A percentile compares a stretch with the other conserved stretches of the same genome.
These are phyloP conservation scores for Crossaster papposus DNA, from an alignment of 53 echinoderm and acorn worm species.

Conservation along the genomic window DNA sequence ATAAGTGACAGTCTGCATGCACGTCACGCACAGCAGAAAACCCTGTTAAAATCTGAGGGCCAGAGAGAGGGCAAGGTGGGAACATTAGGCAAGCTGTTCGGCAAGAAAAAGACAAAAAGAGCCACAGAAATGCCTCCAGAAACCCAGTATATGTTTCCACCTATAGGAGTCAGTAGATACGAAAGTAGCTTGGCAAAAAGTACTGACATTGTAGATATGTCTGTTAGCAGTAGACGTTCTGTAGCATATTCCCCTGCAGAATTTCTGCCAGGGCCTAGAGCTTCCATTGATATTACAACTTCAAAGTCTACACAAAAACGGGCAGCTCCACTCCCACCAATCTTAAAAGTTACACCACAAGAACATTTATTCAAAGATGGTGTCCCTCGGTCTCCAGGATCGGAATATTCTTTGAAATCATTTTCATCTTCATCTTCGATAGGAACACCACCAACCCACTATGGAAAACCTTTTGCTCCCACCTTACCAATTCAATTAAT, in stretches of 20 bases:
- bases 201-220: conserved; percentile 48
- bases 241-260: conserved; percentile 58
- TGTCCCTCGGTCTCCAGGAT: conserved; percentile 41
- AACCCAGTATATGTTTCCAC: neutral
- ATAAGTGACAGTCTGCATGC: conserved; percentile 33
- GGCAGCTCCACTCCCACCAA: conserved; percentile 46
- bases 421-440: conserved; percentile 57
- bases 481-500: neutral
- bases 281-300: conserved; percentile 40
- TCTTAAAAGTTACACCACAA: conserved; percentile 1
- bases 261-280: conserved; percentile 56
- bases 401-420: conserved; percentile 41
- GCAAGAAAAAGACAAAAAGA: conserved; percentile 71
- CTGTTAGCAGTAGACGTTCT: conserved; percentile 25
- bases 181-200: conserved; percentile 20
- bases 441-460: conserved; percentile 17
- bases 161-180: neutral
- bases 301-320: conserved; percentile 50
- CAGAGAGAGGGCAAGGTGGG: conserved; percentile 60
- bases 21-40: conserved; percentile 16
- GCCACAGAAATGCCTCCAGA: conserved; percentile 7
- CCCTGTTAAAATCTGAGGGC: conserved; percentile 39
- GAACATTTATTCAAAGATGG: conserved; percentile 6
- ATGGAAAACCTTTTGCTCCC: conserved; percentile 14
- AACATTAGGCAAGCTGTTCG: conserved; percentile 68